These are phyloP conservation scores for Tetanocera ferruginea DNA, from an alignment of 2,888 invertebrate species.

Conservation along the genomic window DNA sequence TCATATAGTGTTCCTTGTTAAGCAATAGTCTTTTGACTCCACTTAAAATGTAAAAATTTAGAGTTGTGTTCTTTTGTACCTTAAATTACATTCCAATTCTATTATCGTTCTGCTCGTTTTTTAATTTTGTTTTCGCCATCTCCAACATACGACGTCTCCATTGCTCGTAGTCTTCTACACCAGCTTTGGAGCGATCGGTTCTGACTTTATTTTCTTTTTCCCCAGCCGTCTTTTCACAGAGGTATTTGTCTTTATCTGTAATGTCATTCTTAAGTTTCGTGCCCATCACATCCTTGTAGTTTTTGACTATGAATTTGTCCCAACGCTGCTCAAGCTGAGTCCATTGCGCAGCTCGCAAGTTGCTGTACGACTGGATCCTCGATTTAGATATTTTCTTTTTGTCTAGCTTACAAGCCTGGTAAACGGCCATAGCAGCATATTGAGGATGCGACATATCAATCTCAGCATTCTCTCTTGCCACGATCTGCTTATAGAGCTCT, in stretches of 20 bases:
- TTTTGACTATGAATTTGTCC: constrained; percentile 69
- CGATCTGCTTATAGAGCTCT: constrained; percentile 70
- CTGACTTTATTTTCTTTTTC: background rate
- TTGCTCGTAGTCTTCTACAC: constrained; percentile 73
- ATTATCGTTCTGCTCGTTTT: background rate
- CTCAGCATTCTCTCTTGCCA: constrained; percentile 68
- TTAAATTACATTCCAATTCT: too few species aligned
- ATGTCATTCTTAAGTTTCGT: constrained; percentile 45
- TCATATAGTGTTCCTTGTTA: too few species aligned
- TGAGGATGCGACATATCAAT: constrained; percentile 75
- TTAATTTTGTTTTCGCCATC: constrained; percentile 55
- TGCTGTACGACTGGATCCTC: constrained; percentile 73
- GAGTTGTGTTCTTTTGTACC: too few species aligned
- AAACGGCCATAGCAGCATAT: constrained; percentile 76
- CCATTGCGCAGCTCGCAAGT: constrained; percentile 75
- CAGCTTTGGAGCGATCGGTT: constrained; percentile 28
- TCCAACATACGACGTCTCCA: constrained; percentile 75
- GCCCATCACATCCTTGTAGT: constrained; percentile 50
- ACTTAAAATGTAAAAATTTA: too few species aligned
- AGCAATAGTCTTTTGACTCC: too few species aligned
- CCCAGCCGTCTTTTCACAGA: constrained; percentile 46
- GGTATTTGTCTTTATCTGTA: background rate
- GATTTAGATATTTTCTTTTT: constrained; percentile 74
- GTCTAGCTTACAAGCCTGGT: constrained; percentile 75
- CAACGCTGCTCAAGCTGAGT: constrained; percentile 74